Conservation (phyloP, 2,888 invertebrate genomes). For the Actias luna region DNA sequence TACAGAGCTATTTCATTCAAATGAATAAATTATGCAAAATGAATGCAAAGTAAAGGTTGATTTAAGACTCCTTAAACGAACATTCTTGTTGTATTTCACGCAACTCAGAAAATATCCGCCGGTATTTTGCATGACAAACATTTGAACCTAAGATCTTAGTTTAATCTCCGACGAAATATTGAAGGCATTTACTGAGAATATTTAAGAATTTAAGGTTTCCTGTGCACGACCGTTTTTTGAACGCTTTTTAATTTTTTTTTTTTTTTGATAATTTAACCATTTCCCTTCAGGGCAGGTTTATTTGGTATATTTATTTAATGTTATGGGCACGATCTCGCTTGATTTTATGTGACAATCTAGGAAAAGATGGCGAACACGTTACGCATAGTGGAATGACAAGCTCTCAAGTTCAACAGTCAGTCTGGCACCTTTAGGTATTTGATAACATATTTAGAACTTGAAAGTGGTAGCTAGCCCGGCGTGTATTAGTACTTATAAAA, state of each 20-base stretch:
- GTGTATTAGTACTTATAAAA: too few species aligned
- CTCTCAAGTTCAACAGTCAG: too few species aligned
- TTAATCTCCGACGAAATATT: conserved; percentile 23
- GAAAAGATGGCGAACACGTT: too few species aligned
- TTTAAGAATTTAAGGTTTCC: not conserved
- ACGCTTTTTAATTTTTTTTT: not conserved
- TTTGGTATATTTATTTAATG: too few species aligned
- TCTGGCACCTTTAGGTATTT: too few species aligned
- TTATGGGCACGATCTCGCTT: too few species aligned
- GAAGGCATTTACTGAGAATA: conserved; percentile 13
- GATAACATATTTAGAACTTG: too few species aligned
- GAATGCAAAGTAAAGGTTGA: conserved; percentile 36
- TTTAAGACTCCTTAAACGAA: conserved; percentile 36
- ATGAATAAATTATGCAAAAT: conserved; percentile 33
- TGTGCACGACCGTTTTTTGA: not conserved
- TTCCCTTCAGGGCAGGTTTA: not conserved
- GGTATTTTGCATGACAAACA: conserved; percentile 56
- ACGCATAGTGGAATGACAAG: too few species aligned
- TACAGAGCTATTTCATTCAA: not conserved
- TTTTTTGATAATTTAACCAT: not conserved
- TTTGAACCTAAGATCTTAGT: conserved; percentile 33
- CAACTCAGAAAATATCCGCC: conserved; percentile 30
- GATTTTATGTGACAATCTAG: too few species aligned
- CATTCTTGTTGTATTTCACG: conserved; percentile 39
- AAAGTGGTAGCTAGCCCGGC: too few species aligned